Conservation (phyloP, 1,140 invertebrate species). For the Lordiphosa stackelbergi region DNA sequence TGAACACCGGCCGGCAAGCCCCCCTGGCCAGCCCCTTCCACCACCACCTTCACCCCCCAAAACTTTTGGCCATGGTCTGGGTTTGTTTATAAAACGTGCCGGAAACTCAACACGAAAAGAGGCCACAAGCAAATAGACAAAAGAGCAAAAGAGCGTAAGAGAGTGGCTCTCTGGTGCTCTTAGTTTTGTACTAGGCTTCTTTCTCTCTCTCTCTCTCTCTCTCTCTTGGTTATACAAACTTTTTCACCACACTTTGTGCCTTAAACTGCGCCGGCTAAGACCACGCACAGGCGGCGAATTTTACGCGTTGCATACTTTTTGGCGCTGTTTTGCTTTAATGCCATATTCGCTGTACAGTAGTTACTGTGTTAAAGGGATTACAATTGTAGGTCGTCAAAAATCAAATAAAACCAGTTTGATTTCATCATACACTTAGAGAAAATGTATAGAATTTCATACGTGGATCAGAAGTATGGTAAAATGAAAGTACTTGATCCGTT, state of each 20-base stretch:
- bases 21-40: too few species aligned
- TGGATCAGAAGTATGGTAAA: too few species aligned
- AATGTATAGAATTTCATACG: too few species aligned
- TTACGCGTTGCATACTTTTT: conserved; percentile 54
- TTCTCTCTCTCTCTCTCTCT: neutral
- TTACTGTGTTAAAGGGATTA: neutral
- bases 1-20: neutral
- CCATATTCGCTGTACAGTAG: conserved; percentile 43
- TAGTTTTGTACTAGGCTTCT: conserved; percentile 1
- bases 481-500: too few species aligned
- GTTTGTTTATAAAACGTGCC: conserved; percentile 74
- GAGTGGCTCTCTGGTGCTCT: conserved; percentile 11
- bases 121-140: conserved; percentile 49
- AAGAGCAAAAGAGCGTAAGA: conserved; percentile 26
- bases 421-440: too few species aligned
- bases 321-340: conserved; percentile 52
- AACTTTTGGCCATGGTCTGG: conserved; percentile 26
- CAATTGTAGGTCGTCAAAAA: too few species aligned
- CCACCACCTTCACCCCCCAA: neutral
- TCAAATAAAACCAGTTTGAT: too few species aligned
- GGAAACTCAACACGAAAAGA: conserved; percentile 58
- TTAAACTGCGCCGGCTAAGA: conserved; percentile 50
- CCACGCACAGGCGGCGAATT: conserved; percentile 19
- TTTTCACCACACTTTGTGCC: conserved; percentile 64
- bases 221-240: neutral